These are phyloP conservation scores for Euphonia xanthogaster DNA, from an alignment of 2,797 vertebrate genomes.

Conservation along the genomic window DNA sequence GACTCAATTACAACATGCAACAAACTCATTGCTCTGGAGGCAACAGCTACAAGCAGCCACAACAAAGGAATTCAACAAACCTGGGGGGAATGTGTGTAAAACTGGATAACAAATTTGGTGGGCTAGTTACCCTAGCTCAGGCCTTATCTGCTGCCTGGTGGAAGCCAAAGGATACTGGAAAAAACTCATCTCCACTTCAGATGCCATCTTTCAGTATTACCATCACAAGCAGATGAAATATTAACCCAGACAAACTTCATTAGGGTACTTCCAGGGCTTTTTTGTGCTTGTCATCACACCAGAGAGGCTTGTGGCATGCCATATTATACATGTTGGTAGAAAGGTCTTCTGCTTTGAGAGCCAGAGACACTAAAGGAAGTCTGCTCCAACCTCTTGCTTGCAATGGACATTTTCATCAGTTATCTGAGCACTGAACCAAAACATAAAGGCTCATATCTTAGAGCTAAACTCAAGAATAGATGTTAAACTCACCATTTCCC, in stretches of 20 bases:
- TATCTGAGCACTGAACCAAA: not conserved
- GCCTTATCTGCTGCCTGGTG: not conserved
- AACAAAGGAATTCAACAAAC: not conserved
- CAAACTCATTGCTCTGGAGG: not conserved
- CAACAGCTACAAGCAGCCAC: not conserved
- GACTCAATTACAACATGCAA: fast-evolving
- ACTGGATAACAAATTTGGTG: not conserved
- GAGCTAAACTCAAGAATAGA: not conserved
- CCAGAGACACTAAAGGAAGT: not conserved
- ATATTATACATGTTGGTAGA: not conserved
- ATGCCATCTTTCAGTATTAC: fast-evolving
- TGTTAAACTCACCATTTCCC: not conserved
- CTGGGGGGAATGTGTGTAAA: not conserved
- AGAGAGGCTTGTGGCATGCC: not conserved
- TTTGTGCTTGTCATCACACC: not conserved
- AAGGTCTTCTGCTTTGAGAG: not conserved
- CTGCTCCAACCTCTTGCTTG: not conserved
- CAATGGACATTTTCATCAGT: not conserved
- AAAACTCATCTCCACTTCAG: not conserved
- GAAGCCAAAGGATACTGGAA: not conserved
- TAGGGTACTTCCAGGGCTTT: not conserved
- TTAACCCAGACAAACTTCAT: not conserved
- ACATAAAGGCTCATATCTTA: not conserved
- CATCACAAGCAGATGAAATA: not conserved
- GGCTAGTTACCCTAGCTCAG: not conserved